phyloP scores from a whole-genome alignment of 30 jellyfish, hydroid and myxozoan species.

The Haliclystus octoradiatus region DNA sequence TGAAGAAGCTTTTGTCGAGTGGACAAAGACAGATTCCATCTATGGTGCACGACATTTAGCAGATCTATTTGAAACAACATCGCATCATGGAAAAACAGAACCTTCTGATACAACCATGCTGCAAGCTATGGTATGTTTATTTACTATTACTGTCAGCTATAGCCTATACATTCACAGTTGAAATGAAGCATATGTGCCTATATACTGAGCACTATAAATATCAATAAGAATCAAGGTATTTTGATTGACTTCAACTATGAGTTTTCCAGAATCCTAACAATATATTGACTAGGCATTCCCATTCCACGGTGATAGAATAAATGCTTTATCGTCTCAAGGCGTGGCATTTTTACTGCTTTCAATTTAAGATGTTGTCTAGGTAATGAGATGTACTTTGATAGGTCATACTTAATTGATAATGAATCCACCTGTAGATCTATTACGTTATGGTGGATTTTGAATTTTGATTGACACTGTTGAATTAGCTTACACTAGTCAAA shows the following conservation, averaged over 20 bases:
- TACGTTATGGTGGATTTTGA: no score
- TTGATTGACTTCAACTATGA: neutral
- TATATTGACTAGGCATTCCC: neutral
- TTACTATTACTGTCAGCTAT: neutral
- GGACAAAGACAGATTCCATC: slow-evolving; percentile 79
- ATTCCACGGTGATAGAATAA: neutral
- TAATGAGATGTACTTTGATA: no score
- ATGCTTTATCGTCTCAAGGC: neutral
- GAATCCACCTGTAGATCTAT: no score
- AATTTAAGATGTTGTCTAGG: no score
- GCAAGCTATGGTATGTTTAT: slow-evolving; percentile 61
- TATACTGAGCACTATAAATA: no score
- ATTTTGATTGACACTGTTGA: no score
- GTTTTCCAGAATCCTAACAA: neutral
- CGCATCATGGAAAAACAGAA: slow-evolving; percentile 26
- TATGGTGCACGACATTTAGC: slow-evolving; percentile 96
- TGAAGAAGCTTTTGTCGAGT: slow-evolving; percentile 96
- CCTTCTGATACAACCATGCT: slow-evolving; percentile 35
- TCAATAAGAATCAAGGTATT: no score
- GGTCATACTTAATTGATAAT: no score
- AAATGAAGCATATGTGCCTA: neutral
- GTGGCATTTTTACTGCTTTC: neutral
- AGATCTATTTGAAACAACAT: slow-evolving; percentile 20
- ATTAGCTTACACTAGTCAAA: no score
- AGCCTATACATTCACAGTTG: neutral